Evolutionary conservation across 1,140 invertebrate genomes (phyloP).

Genomic region (Heliothis virescens): DNA sequence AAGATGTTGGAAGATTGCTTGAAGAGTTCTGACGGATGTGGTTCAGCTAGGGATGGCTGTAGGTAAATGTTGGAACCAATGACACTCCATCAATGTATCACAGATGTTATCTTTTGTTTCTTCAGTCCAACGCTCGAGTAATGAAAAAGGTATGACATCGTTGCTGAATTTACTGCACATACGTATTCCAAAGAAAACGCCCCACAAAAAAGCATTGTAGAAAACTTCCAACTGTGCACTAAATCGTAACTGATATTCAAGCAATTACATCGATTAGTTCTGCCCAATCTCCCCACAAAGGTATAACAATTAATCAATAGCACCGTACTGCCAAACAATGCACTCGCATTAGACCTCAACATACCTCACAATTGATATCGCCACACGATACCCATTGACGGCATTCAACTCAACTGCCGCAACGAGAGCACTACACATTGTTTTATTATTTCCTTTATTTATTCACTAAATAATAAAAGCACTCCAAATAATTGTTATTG

Average conservation of each 20-base stretch:
- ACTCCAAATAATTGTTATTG: constrained; percentile 64
- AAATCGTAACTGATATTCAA: constrained; percentile 40
- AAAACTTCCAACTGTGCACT: background rate
- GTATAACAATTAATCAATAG: constrained; percentile 35
- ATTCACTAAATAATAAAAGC: constrained; percentile 56
- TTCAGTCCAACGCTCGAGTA: no score
- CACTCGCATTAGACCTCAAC: constrained; percentile 24
- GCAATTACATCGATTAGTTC: constrained; percentile 47
- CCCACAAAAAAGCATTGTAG: background rate
- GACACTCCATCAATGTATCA: no score
- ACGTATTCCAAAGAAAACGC: background rate
- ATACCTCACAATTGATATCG: constrained; percentile 49
- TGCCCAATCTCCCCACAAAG: constrained; percentile 30
- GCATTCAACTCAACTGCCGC: constrained; percentile 52
- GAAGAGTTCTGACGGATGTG: no score
- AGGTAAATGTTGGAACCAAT: no score
- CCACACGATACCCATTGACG: constrained; percentile 67
- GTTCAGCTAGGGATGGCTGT: no score
- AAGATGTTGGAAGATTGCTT: no score
- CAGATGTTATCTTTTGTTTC: no score
- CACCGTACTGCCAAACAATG: constrained; percentile 24
- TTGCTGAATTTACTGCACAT: background rate
- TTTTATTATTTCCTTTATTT: constrained; percentile 66
- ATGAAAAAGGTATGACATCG: no score
- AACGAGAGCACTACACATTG: constrained; percentile 56